A percentile compares a stretch with the other conserved stretches of the same genome.
Evolutionary conservation across 2,888 invertebrate genomes (phyloP).

Genomic region (Frankliniella intonsa): DNA sequence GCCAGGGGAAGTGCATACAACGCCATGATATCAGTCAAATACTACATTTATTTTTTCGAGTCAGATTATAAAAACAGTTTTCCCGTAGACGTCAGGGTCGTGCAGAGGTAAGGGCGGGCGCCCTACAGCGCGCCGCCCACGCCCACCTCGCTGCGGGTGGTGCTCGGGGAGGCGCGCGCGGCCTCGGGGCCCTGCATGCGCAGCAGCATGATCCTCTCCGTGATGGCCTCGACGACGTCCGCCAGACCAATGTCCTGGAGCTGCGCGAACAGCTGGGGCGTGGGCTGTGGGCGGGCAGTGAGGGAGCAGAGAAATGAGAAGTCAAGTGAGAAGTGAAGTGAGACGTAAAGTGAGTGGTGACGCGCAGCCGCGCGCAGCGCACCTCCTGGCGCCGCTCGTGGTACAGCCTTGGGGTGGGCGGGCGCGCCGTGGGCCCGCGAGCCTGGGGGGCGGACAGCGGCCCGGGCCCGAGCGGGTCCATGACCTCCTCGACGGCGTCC

Average conservation of each 20-base stretch:
- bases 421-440: not conserved
- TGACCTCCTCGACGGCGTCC: not conserved
- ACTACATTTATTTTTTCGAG: no score
- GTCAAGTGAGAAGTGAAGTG: not conserved
- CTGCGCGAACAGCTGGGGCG: not conserved
- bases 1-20: no score
- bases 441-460: not conserved
- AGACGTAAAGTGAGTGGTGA: not conserved
- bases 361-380: not conserved
- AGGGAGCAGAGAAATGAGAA: not conserved
- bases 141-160: no score
- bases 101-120: no score
- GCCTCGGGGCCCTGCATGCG: not conserved
- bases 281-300: not conserved
- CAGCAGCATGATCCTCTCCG: slow-evolving; percentile 3
- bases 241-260: not conserved
- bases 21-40: no score
- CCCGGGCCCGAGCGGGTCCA: not conserved
- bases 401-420: not conserved
- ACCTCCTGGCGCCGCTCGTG: not conserved
- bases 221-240: slow-evolving; percentile 5
- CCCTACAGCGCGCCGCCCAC: no score
- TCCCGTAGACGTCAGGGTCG: no score
- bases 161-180: no score
- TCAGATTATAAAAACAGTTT: no score